Evolutionary conservation across 2,888 invertebrate species (phyloP).

Genomic region (Adelphocoris suturalis): DNA sequence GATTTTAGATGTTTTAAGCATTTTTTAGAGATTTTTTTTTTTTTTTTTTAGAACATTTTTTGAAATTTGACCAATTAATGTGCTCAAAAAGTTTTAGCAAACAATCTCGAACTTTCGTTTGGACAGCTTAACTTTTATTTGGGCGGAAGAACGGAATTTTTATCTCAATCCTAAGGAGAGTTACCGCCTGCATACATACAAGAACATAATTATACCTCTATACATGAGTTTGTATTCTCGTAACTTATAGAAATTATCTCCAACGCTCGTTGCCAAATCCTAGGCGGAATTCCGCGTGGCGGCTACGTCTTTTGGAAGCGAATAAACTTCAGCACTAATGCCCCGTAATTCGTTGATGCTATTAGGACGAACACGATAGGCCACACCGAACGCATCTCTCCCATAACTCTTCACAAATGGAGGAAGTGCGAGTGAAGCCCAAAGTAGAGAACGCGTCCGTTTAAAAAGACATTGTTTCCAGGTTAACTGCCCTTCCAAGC

Average conservation of each 20-base stretch:
- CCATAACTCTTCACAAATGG: conserved; percentile 13
- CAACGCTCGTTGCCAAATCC: background rate
- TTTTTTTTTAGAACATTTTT: too few relatives aligned
- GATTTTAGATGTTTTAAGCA: too few relatives aligned
- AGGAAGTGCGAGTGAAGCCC: conserved; percentile 5
- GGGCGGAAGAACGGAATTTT: too few relatives aligned
- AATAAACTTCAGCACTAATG: background rate
- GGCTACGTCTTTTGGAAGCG: background rate
- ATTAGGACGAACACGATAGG: conserved; percentile 8
- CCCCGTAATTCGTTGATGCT: background rate
- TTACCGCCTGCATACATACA: too few relatives aligned
- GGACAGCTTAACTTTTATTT: too few relatives aligned
- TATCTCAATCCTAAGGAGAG: too few relatives aligned
- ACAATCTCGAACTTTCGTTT: too few relatives aligned
- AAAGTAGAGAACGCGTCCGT: conserved; percentile 35
- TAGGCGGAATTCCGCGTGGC: background rate
- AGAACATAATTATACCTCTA: too few relatives aligned
- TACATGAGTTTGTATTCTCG: too few relatives aligned
- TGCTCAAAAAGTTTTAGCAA: too few relatives aligned
- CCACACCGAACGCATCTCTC: conserved; percentile 7
- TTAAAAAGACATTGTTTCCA: conserved; percentile 67
- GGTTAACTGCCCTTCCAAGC: conserved; percentile 59
- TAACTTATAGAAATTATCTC: background rate
- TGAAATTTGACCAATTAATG: too few relatives aligned
- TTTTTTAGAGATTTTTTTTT: too few relatives aligned